Evolutionary conservation across 2,797 vertebrate genomes (phyloP).

Genomic region (Remorina albescens): DNA sequence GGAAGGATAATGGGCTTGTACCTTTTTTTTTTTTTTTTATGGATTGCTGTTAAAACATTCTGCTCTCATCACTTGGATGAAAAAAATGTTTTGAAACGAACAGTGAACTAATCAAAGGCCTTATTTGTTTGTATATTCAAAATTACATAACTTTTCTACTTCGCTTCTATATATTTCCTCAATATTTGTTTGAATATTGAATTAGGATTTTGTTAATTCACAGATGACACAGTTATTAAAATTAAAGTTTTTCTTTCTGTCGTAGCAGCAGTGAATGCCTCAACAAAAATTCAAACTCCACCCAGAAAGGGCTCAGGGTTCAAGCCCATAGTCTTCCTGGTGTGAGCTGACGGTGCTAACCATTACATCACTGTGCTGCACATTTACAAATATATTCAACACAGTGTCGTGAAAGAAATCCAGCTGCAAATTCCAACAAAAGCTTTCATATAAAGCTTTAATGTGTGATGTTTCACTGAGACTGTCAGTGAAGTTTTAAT

Average conservation of each 20-base stretch:
- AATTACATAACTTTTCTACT: not conserved
- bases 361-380: no score
- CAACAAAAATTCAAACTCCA: not conserved
- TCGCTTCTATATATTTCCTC: not conserved
- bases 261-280: not conserved
- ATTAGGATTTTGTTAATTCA: conserved; percentile 1
- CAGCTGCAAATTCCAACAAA: not conserved
- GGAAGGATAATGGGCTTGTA: conserved; percentile 60
- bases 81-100: conserved; percentile 36
- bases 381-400: not conserved
- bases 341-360: no score
- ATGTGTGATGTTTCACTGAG: not conserved
- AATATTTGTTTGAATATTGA: not conserved
- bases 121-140: conserved; percentile 17
- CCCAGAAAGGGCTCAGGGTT: no score
- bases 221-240: not conserved
- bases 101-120: conserved; percentile 28
- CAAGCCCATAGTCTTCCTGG: no score
- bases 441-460: not conserved
- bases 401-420: not conserved
- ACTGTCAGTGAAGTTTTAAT: not conserved
- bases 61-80: conserved; percentile 26
- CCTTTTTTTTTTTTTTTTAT: conserved; percentile 57
- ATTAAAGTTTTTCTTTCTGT: not conserved
- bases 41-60: conserved; percentile 53